Base-by-base conservation (phyloP, 2,797 vertebrate species). In the Antennarius maculatus region DNA sequence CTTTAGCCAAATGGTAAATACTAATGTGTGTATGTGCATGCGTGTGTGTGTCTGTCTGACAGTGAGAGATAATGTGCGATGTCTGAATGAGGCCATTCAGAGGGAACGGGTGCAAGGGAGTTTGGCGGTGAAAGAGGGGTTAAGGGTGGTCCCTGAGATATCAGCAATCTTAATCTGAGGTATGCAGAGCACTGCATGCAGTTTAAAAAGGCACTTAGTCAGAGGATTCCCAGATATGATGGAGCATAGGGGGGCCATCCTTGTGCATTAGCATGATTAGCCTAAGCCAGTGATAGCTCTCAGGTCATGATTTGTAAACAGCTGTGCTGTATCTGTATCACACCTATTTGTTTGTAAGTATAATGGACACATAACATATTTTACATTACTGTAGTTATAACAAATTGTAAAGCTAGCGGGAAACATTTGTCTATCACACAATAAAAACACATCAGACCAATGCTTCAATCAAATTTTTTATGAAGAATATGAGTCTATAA, bases 161-260 rank as follows among this genome's bases (percentile, higher is more conserved):
- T 83, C 79, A 43, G 53, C 58, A 50, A 52, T 79, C 69, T 62
- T 65, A 63, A 81, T 83, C 52, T 54, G 62, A 71, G 37, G 69
- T 60, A 80, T 81, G 86, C 76, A 76, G 16, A 64, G 62, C 34
- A n/a, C 69, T 4, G 59, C 23, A 28, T 61, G 31, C 31, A 74
- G 45, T 67, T 72, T 64, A 37, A 81, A 81, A 70, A 76, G 58
- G 45, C 65, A 60, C 62, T 83, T 75, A 78, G 76, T 76, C 58
- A 74, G 81, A 78, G 86, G 76, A 82, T 80, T 79, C 76, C 84
- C 72, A 3, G 48, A 70, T 66, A 69, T 54, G 83, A 76, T 70
- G 43, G 77, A 50, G 68, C 17, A 49, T 34, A 68, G 61, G 45
- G 23, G 31, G 63, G 66, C 55, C 51, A 53, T 51, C 55, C 45